Conservation (phyloP, 2,888 invertebrate genomes). For the Drosophila barbarae region DNA sequence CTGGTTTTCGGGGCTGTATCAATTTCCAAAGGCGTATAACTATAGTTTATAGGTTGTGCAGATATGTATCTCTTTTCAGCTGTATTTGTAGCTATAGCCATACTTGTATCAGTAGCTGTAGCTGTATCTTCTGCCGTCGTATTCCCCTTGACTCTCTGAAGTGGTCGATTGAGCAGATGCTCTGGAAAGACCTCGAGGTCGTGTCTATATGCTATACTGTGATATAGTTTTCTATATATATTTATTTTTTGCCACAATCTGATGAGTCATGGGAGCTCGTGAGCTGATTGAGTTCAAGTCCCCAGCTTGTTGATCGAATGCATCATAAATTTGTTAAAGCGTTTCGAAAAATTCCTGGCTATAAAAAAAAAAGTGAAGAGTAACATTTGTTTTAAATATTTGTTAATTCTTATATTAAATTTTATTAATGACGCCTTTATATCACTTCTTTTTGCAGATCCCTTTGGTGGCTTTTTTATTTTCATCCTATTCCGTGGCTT, state of each 20-base stretch:
- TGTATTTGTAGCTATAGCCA: conserved; percentile 8
- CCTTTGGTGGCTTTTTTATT: conserved; percentile 25
- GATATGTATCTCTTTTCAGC: conserved; percentile 5
- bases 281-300: conserved; percentile 4
- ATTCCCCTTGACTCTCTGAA: conserved; percentile 50
- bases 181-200: conserved; percentile 29
- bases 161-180: conserved; percentile 41
- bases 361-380: too few relatives aligned
- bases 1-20: conserved; percentile 63
- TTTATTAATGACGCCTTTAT: not conserved
- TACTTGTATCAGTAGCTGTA: conserved; percentile 32
- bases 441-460: conserved; percentile 5
- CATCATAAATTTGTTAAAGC: not conserved
- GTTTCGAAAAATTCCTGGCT: too few relatives aligned
- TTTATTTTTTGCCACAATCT: conserved; percentile 1
- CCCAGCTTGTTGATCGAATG: not conserved
- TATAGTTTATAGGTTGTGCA: conserved; percentile 43
- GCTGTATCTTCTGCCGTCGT: conserved; percentile 30
- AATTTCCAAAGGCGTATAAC: conserved; percentile 64
- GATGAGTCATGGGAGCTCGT: conserved; percentile 21
- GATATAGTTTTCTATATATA: conserved; percentile 6
- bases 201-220: not conserved
- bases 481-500: conserved; percentile 48
- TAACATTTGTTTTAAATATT: too few relatives aligned
- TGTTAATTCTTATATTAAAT: too few relatives aligned